These are phyloP conservation scores for Ligdia adustata DNA, from an alignment of 2,888 invertebrate species.

Conservation along the genomic window DNA sequence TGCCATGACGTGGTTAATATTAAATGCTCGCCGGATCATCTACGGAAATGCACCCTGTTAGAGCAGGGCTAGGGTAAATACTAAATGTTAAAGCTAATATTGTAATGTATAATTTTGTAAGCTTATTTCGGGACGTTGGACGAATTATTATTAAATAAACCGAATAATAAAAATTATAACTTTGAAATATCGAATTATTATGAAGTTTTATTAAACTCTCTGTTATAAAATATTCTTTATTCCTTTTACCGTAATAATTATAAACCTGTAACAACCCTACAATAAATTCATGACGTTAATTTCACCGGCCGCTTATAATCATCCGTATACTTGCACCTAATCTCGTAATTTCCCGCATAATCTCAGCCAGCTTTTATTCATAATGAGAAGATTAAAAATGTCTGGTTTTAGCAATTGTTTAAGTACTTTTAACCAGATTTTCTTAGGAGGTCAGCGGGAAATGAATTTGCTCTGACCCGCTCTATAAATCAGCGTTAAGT, in stretches of 20 bases:
- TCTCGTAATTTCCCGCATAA: slow-evolving; percentile 61
- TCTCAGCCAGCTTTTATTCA: slow-evolving; percentile 61
- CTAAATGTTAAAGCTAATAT: too few species aligned
- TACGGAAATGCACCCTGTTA: slow-evolving; percentile 25
- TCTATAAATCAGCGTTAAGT: slow-evolving; percentile 28
- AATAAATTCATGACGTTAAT: slow-evolving; percentile 33
- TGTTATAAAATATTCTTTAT: not conserved
- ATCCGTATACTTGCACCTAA: slow-evolving; percentile 45
- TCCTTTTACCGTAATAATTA: slow-evolving; percentile 14
- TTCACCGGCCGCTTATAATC: slow-evolving; percentile 41
- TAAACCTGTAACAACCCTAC: slow-evolving; percentile 22
- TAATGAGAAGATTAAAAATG: slow-evolving; percentile 72
- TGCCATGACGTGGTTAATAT: slow-evolving; percentile 29
- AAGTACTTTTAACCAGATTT: slow-evolving; percentile 60
- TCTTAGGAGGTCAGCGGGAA: slow-evolving; percentile 42
- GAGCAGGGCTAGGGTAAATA: slow-evolving; percentile 12
- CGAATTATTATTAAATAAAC: too few species aligned
- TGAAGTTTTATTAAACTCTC: not conserved
- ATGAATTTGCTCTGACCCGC: slow-evolving; percentile 37
- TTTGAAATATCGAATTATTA: too few species aligned
- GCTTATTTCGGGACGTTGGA: too few species aligned
- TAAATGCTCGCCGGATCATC: slow-evolving; percentile 31
- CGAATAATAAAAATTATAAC: too few species aligned
- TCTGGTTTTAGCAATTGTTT: slow-evolving; percentile 63
- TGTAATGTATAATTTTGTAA: too few species aligned